phyloP scores from a whole-genome alignment of 2,797 vertebrate genomes.

The Eutrigla gurnardus region DNA sequence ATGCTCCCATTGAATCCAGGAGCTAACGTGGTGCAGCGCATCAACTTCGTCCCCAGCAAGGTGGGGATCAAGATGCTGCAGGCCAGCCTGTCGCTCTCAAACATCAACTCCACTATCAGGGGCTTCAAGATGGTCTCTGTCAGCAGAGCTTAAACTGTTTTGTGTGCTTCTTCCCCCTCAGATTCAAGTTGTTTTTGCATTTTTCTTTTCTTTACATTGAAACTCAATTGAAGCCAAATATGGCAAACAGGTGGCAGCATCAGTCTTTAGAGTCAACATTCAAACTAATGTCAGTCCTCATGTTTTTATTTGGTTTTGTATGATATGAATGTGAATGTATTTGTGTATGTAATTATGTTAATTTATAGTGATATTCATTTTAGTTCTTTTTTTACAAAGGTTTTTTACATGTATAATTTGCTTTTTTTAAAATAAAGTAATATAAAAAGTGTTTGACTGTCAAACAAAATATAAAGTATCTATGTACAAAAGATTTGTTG shows the following conservation, averaged over 20 bases:
- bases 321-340: constrained; percentile 33
- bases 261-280: not conserved
- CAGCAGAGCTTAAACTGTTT: constrained; percentile 38
- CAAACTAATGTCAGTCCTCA: not conserved
- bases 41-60: constrained; percentile 73
- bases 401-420: not conserved
- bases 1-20: constrained; percentile 65
- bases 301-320: not conserved
- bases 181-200: not conserved
- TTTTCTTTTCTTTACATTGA: not conserved
- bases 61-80: constrained; percentile 82
- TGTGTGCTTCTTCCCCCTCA: not conserved
- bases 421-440: constrained; percentile 15
- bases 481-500: not conserved
- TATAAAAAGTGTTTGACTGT: not conserved
- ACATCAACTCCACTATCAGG: constrained; percentile 59
- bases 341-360: constrained; percentile 12
- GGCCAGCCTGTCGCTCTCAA: constrained; percentile 67
- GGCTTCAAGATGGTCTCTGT: constrained; percentile 80
- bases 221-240: not conserved
- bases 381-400: not conserved
- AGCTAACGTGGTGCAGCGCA: constrained; percentile 36
- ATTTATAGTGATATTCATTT: constrained; percentile 44
- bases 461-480: not conserved
- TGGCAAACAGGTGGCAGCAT: not conserved